These are phyloP conservation scores for Rhagoletis pomonella DNA, from an alignment of 1,140 invertebrate genomes.

Conservation along the genomic window DNA sequence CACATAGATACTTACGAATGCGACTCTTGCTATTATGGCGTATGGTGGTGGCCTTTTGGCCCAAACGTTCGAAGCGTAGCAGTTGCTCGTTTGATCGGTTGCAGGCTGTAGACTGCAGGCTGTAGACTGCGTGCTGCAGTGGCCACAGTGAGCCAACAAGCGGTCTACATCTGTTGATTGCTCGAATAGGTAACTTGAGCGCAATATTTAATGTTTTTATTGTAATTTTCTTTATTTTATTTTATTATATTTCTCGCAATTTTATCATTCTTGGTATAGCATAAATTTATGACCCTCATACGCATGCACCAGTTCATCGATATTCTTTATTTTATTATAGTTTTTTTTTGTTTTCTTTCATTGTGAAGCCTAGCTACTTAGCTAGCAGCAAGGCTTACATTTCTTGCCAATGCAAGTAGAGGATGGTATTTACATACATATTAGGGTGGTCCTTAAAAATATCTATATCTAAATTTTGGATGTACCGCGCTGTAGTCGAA, in stretches of 20 bases:
- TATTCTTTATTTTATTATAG: background rate
- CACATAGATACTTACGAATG: background rate
- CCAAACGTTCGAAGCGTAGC: background rate
- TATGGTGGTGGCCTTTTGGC: conserved; percentile 18
- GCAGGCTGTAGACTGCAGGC: background rate
- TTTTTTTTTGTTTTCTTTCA: background rate
- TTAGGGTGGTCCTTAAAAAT: too few relatives aligned
- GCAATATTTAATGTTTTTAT: background rate
- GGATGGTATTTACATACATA: too few relatives aligned
- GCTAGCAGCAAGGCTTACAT: too few relatives aligned
- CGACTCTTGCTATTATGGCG: background rate
- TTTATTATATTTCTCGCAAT: background rate
- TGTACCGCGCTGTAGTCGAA: too few relatives aligned
- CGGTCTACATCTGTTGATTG: background rate
- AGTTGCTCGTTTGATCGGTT: background rate
- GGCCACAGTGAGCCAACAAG: background rate
- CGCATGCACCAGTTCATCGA: conserved; percentile 12
- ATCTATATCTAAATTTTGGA: too few relatives aligned
- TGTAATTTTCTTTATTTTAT: background rate
- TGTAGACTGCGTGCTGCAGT: conserved; percentile 4
- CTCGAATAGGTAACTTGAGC: conserved; percentile 13
- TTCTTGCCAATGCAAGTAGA: too few relatives aligned
- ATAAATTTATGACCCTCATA: conserved; percentile 46
- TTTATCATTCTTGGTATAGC: background rate
- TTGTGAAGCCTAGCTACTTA: too few relatives aligned